phyloP scores from a whole-genome alignment of 1,140 invertebrate genomes.

The Melanaphis sacchari region DNA sequence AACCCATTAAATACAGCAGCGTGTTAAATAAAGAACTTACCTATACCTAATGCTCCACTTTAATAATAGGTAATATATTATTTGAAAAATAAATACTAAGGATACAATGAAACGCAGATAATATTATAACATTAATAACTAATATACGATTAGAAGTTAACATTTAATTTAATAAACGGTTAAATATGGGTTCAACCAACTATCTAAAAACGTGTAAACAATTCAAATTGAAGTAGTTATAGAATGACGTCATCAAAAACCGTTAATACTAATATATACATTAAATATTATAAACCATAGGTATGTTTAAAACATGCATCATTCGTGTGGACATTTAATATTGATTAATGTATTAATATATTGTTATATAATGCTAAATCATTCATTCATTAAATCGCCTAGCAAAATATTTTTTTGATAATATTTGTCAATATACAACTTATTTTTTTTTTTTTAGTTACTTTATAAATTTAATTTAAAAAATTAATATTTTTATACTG shows the following conservation, averaged over 20 bases:
- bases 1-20: not conserved
- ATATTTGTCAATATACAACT: not conserved
- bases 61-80: not conserved
- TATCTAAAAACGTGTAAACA: not conserved
- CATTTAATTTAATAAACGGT: not conserved
- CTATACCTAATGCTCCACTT: not conserved
- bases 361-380: not conserved
- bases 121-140: not conserved
- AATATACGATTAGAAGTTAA: not conserved
- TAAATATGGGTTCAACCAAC: not conserved
- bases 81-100: not conserved
- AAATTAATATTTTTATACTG: no score
- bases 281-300: not conserved
- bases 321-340: not conserved
- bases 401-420: not conserved
- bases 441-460: no score
- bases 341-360: not conserved
- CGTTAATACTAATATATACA: slow-evolving; percentile 3
- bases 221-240: not conserved
- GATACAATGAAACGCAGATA: not conserved
- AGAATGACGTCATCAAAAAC: not conserved
- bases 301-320: not conserved
- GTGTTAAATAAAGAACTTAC: not conserved
- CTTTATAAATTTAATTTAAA: no score
- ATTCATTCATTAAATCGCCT: not conserved